These are phyloP conservation scores for Drosophila bifasciata DNA, from an alignment of 1,140 invertebrate species.

Conservation along the genomic window DNA sequence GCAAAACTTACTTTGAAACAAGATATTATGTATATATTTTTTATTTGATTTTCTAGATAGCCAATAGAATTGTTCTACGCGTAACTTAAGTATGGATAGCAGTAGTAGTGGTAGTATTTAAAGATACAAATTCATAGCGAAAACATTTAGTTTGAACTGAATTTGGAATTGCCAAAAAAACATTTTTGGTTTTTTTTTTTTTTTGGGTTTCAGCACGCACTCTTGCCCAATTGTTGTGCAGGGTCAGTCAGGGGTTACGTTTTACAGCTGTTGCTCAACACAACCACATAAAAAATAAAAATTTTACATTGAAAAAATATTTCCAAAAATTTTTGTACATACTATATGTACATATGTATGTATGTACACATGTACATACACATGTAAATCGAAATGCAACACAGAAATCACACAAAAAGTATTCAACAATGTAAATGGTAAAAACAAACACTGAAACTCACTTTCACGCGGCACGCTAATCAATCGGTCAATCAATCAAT, in stretches of 20 bases:
- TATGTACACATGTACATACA: too few species aligned
- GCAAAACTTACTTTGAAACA: too few species aligned
- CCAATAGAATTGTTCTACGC: too few species aligned
- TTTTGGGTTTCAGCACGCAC: slow-evolving; percentile 27
- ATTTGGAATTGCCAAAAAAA: not conserved
- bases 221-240: slow-evolving; percentile 35
- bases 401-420: not conserved
- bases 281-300: slow-evolving; percentile 9
- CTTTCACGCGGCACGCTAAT: slow-evolving; percentile 48
- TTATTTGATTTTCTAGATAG: too few species aligned
- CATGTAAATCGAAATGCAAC: slow-evolving; percentile 38
- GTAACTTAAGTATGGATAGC: too few species aligned
- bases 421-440: slow-evolving; percentile 6
- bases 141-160: too few species aligned
- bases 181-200: slow-evolving; percentile 11
- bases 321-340: slow-evolving; percentile 26
- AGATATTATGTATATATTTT: too few species aligned
- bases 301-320: slow-evolving; percentile 10
- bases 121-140: too few species aligned
- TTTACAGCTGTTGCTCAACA: slow-evolving; percentile 32
- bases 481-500: slow-evolving; percentile 45
- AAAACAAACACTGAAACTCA: slow-evolving; percentile 44
- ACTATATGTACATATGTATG: too few species aligned
- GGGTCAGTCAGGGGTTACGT: slow-evolving; percentile 33
- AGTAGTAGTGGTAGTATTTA: too few species aligned